A percentile compares a stretch with the other conserved stretches of the same genome.
Conservation (phyloP, 2,797 vertebrate genomes). For the Thripadectes ignobilis region DNA sequence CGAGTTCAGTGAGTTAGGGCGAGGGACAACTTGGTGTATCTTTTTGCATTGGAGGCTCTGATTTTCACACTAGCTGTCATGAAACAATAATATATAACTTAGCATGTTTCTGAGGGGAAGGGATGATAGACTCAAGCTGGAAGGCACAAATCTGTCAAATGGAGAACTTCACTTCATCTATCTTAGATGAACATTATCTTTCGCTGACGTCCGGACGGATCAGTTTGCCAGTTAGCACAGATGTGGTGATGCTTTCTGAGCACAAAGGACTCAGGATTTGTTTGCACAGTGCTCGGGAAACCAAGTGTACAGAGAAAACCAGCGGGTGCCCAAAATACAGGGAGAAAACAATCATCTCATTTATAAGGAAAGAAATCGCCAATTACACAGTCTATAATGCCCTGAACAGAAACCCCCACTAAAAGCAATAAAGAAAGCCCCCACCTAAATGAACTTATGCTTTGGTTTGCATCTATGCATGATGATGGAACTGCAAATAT, state of each 20-base stretch:
- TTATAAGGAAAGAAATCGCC: background rate
- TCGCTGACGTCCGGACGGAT: constrained; percentile 15
- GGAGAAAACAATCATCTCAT: background rate
- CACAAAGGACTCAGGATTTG: background rate
- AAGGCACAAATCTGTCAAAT: constrained; percentile 45
- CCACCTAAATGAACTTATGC: background rate
- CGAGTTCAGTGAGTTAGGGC: constrained; percentile 9
- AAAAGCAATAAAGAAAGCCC: background rate
- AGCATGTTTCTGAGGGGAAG: background rate
- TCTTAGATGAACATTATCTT: background rate
- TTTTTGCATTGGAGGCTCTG: constrained; percentile 14
- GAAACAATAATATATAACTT: constrained; percentile 20
- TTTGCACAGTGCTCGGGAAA: background rate
- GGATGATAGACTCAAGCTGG: constrained; percentile 48
- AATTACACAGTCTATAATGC: background rate
- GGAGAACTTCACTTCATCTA: background rate
- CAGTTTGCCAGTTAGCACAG: background rate
- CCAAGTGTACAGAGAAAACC: background rate
- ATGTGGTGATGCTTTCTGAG: background rate
- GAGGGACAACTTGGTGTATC: constrained; percentile 52
- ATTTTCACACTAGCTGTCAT: constrained; percentile 64
- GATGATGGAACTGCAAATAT: background rate
- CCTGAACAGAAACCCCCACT: background rate
- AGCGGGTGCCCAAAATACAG: background rate
- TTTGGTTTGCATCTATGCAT: background rate